phyloP scores from a whole-genome alignment of 2,113 vertebrate genomes.

The Thryonomys swinderianus region DNA sequence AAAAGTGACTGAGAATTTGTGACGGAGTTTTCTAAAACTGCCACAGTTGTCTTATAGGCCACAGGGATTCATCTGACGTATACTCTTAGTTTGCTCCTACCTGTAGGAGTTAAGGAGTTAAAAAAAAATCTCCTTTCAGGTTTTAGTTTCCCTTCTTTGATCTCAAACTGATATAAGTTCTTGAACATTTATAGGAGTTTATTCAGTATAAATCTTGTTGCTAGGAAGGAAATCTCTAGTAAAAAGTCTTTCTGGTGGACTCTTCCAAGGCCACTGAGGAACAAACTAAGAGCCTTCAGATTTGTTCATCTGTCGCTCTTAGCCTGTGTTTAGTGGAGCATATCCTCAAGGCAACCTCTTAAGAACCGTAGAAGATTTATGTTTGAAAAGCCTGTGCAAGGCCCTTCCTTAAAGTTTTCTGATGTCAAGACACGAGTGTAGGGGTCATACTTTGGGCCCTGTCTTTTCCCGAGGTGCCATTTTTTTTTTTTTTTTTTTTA shows the following conservation, averaged over 20 bases:
- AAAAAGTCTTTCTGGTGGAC: not conserved
- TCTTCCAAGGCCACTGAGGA: not conserved
- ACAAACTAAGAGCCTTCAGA: too few species aligned
- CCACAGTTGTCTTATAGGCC: not conserved
- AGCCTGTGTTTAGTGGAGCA: not conserved
- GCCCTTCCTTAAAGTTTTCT: not conserved
- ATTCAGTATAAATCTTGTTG: not conserved
- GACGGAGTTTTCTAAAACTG: not conserved
- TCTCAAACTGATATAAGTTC: not conserved
- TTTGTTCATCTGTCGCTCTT: not conserved
- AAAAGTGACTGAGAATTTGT: not conserved
- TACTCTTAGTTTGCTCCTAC: not conserved
- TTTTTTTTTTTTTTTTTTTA: not conserved
- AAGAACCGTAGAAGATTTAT: not conserved
- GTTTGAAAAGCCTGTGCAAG: not conserved
- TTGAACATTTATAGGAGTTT: not conserved
- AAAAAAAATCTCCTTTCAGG: not conserved
- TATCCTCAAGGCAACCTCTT: not conserved
- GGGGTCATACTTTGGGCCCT: not conserved
- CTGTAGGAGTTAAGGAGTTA: not conserved
- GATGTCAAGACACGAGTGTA: not conserved
- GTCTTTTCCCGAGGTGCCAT: not conserved
- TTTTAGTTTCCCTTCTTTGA: not conserved
- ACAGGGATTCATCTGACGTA: not conserved
- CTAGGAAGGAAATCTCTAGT: not conserved